Percentiles rank a stretch among this genome's conserved stretches.
phyloP scores from a whole-genome alignment of 2,888 invertebrate genomes.

The Meliscaeva auricollis region DNA sequence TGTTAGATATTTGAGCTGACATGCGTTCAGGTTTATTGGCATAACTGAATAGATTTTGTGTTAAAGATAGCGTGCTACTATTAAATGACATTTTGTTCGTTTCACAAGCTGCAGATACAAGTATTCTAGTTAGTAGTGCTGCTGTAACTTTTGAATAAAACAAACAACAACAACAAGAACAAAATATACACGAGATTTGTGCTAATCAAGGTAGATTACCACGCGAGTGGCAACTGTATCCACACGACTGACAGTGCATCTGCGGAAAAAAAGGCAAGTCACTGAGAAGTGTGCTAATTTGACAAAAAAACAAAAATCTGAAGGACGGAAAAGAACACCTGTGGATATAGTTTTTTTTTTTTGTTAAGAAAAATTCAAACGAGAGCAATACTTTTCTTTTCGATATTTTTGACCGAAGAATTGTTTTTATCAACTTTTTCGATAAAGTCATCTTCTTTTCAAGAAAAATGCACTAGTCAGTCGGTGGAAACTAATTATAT shows the following conservation, averaged over 20 bases:
- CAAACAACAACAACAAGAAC: slow-evolving; percentile 24
- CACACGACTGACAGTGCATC: slow-evolving; percentile 60
- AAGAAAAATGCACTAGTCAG: too few relatives aligned
- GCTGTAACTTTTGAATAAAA: neutral
- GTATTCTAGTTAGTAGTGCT: neutral
- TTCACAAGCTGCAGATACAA: slow-evolving; percentile 16
- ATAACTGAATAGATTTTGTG: slow-evolving; percentile 70
- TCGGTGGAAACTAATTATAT: too few relatives aligned
- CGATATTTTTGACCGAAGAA: neutral
- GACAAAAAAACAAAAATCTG: slow-evolving; percentile 26
- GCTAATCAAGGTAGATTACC: slow-evolving; percentile 69
- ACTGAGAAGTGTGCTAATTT: slow-evolving; percentile 67
- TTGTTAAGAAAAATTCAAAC: neutral
- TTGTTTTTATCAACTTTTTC: too few relatives aligned
- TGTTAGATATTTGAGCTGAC: slow-evolving; percentile 76
- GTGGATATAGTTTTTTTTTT: neutral
- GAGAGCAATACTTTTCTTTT: slow-evolving; percentile 9
- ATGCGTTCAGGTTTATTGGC: slow-evolving; percentile 75
- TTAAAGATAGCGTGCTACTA: slow-evolving; percentile 56
- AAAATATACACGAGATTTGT: slow-evolving; percentile 59
- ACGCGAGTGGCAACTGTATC: slow-evolving; percentile 62
- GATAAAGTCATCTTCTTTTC: too few relatives aligned
- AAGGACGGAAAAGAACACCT: slow-evolving; percentile 47
- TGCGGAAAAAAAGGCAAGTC: slow-evolving; percentile 22
- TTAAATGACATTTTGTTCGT: slow-evolving; percentile 71